Evolutionary conservation across 1,140 invertebrate genomes (phyloP), one percentile per base, ranked within the genome.

Genomic region (Ceratosolen solmsi): DNA sequence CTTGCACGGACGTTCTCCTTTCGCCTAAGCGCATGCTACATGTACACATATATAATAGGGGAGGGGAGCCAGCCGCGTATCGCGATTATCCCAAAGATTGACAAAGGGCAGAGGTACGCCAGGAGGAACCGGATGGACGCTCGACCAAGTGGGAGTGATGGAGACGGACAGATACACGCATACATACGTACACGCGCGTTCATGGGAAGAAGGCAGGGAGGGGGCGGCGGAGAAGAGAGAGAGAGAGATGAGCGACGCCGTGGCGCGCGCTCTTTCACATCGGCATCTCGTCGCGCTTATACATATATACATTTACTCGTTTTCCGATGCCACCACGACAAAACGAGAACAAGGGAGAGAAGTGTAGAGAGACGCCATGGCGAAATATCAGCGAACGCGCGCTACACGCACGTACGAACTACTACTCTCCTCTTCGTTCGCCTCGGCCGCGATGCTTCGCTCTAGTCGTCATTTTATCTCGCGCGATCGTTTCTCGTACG

Each of bases 261-360:
- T 15, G 79, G 41, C 30, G 65, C 22, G 38, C 70, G n/a, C 25
- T 75, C 72, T 76, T 73, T 76, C 60, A 41, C 73, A 49, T 76
- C 56, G 56, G 73, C 56, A 76, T 58, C 54, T 38, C 54, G 41
- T 17, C 27, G 33, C 73, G 73, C 56, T 30, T 46, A 51, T 27
- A 36, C 30, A 49, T 27, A 46, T 33, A 38, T 56, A 56, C 17
- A 33, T 33, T 51, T 60, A 46, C 9, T 27, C 56, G 56, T 60
- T 60, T 76, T 76, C 73, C 51, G 72, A 74, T 74, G 51, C 72
- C 49, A 38, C 72, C 73, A 30, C 73, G 51, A 76, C 73, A 76
- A 60, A 46, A 60, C 30, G 51, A 58, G 33, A 49, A 20, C 46
- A 36, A 58, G 22, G 73, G 33, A 41, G 56, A 38, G 36, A n/a